Conservation (phyloP, 35 echinoderm and acorn worm species). For the Ophiothrix spiculata region DNA sequence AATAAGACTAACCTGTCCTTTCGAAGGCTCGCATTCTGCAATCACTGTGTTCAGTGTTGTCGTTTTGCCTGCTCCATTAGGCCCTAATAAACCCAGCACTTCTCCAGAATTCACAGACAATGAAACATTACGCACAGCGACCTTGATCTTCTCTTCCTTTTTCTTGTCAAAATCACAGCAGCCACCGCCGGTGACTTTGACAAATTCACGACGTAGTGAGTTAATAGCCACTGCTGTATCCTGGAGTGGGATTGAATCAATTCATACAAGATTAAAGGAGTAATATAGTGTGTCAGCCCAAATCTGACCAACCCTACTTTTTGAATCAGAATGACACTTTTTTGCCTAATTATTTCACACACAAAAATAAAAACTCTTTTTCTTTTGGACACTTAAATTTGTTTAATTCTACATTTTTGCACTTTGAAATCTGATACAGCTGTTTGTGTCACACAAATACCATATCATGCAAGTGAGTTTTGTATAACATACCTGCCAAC, state of each 20-base stretch:
- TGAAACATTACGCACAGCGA: conserved; percentile 65
- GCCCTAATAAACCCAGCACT: conserved; percentile 64
- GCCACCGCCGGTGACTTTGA: background rate
- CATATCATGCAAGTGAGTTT: too few species aligned
- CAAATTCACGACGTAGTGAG: conserved; percentile 46
- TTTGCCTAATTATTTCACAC: too few species aligned
- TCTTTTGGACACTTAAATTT: too few species aligned
- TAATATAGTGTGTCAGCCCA: background rate
- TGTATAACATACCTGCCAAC: too few species aligned
- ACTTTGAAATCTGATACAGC: too few species aligned
- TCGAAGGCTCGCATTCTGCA: conserved; percentile 48
- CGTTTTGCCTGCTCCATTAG: conserved; percentile 74
- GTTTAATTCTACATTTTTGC: too few species aligned
- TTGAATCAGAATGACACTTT: too few species aligned
- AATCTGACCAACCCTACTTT: too few species aligned
- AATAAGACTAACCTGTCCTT: conserved; percentile 53
- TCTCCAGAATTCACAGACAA: conserved; percentile 49
- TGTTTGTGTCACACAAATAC: background rate
- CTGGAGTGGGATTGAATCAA: background rate
- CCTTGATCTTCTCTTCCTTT: conserved; percentile 27
- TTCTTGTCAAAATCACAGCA: background rate
- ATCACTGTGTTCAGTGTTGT: conserved; percentile 62
- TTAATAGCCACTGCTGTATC: conserved; percentile 37
- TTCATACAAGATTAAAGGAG: background rate
- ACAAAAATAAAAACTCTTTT: too few species aligned